These are phyloP conservation scores for Eonycteris spelaea DNA, from an alignment of 2,113 vertebrate genomes.

Conservation along the genomic window DNA sequence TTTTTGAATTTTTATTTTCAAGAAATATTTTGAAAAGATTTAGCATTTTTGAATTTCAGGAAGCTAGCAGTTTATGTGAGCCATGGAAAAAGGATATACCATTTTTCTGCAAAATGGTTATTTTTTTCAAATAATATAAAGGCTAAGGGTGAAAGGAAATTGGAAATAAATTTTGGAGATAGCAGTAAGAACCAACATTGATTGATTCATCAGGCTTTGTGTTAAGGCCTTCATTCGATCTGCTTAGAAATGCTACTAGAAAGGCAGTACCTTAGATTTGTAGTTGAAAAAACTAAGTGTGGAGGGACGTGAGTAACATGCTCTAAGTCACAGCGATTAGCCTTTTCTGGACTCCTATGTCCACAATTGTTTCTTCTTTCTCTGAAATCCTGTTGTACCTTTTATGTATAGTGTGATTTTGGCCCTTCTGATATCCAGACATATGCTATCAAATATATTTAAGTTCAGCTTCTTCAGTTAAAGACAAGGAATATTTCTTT, in stretches of 20 bases:
- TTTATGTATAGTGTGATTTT: not conserved
- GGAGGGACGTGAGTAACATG: not conserved
- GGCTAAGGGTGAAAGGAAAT: not conserved
- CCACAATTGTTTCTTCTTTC: not conserved
- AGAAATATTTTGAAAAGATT: not conserved
- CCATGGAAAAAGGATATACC: not conserved
- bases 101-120: conserved; percentile 8
- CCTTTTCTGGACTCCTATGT: not conserved
- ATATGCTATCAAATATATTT: conserved; percentile 10
- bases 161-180: not conserved
- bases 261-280: not conserved
- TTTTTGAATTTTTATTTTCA: conserved; percentile 13
- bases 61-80: not conserved
- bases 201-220: not conserved
- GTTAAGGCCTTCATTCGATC: not conserved
- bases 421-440: conserved; percentile 5
- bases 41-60: not conserved
- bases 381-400: not conserved
- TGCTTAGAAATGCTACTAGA: not conserved
- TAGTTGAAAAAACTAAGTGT: not conserved
- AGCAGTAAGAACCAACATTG: not conserved
- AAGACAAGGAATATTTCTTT: conserved; percentile 29
- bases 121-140: not conserved
- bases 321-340: not conserved
- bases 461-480: not conserved